Base-by-base conservation (phyloP, 2,888 invertebrate species). In the Gymnoscelis rufifasciata region DNA sequence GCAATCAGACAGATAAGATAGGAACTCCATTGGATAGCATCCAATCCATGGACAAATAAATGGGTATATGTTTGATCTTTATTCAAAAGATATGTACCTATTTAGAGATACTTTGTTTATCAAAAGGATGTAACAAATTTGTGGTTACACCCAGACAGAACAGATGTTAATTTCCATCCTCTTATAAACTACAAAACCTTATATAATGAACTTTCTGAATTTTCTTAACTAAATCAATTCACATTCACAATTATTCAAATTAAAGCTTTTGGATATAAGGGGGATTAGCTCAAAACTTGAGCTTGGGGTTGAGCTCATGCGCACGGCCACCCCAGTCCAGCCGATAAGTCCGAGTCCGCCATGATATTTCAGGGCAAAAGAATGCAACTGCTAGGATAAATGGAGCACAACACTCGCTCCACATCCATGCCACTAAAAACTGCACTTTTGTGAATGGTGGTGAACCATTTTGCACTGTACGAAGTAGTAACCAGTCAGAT, bases 301-400 rank as follows among this genome's bases (percentile, higher is more conserved):
- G 90, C 80, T 93, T 92, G 56, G 93, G 91, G 74, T 93, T 93
- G 59, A 96, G 91, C 88, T 96, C 96, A 71, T 97, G 97, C 38
- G 97, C 97, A 36, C 95, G 88, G 26, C 99, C 99, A 54, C 99
- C 98, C 98, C 98, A 99, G 64, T 94, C 93, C 53, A 99, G 90
- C 76, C 94, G 93, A 86, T 96, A 99, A 62, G 93, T 92, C 68
- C 97, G 93, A 69, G 96, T 93, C 68, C 98, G 91, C 99, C 99
- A 99, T 75, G 93, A 92, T 67, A 99, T 97, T 54, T 94, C 92
- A 0, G 97, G 96, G 77, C 95, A 93, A 68, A 95, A 91, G 44
- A 99, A 89, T 27, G 98, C 97, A 66, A 93, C 92, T 27, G 95
- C 88, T 77, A 97, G 95, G 54, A 98, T 90, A 71, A 96, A 95